Percentiles rank a stretch among this genome's conserved stretches.
Conservation (phyloP, 2,888 invertebrate species). For the Stomorhina lunata region DNA sequence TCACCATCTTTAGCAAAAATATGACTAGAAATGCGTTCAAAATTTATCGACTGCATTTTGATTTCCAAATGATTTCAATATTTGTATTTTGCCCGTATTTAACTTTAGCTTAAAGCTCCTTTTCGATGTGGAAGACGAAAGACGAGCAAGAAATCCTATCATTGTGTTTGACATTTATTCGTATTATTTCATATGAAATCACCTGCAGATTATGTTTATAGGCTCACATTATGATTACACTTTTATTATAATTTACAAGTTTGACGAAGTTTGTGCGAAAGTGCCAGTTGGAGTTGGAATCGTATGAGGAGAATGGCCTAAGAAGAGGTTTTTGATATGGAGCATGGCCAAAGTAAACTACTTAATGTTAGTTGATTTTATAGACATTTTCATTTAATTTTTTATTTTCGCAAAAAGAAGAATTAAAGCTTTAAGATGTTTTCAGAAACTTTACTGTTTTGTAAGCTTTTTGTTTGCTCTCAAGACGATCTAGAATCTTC, state of each 20-base stretch:
- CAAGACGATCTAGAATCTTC: too few species aligned
- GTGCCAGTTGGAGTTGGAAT: neutral
- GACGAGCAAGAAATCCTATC: slow-evolving; percentile 49
- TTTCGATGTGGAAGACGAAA: neutral
- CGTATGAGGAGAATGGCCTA: neutral
- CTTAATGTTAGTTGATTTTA: neutral
- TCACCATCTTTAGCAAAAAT: slow-evolving; percentile 15
- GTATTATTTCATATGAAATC: slow-evolving; percentile 76
- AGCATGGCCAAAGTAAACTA: slow-evolving; percentile 2
- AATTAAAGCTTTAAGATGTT: neutral
- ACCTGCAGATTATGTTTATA: slow-evolving; percentile 75
- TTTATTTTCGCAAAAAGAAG: too few species aligned
- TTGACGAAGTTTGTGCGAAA: slow-evolving; percentile 54
- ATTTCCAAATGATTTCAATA: neutral
- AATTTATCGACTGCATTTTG: slow-evolving; percentile 5
- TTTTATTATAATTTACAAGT: slow-evolving; percentile 76
- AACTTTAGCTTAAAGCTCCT: neutral
- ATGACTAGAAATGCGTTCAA: slow-evolving; percentile 38
- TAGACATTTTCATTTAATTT: neutral
- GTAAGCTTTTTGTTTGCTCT: neutral
- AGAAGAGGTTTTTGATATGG: neutral
- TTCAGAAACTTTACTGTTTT: neutral
- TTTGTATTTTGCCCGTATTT: neutral
- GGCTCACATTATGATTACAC: slow-evolving; percentile 76
- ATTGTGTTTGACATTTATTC: slow-evolving; percentile 74